Percentiles rank a stretch among this genome's conserved stretches.
phyloP scores from a whole-genome alignment of 2,797 vertebrate species.

The Periparus ater region DNA sequence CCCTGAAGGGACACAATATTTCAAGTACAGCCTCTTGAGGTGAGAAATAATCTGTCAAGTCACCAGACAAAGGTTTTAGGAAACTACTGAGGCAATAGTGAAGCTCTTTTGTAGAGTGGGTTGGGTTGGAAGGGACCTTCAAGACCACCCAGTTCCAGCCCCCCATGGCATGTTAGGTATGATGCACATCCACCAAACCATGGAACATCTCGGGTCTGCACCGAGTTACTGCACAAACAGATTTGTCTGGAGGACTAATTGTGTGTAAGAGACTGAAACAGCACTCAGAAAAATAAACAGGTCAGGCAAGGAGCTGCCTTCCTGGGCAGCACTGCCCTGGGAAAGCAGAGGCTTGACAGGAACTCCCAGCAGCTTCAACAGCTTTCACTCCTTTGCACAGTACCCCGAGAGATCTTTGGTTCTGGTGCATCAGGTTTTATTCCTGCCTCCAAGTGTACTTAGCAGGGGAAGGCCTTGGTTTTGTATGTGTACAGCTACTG shows the following conservation, averaged over 20 bases:
- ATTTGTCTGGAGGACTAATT: background rate
- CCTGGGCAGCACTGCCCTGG: background rate
- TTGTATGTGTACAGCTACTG: fast-evolving
- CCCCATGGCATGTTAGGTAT: fast-evolving
- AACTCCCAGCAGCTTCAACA: background rate
- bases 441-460: background rate
- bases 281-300: background rate
- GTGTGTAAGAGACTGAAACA: background rate
- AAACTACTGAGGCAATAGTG: background rate
- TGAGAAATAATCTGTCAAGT: conserved; percentile 66
- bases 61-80: conserved; percentile 49
- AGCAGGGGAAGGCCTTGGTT: background rate
- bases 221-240: background rate
- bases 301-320: conserved; percentile 1
- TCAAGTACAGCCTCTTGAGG: conserved; percentile 65
- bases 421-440: background rate
- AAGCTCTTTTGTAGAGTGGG: background rate
- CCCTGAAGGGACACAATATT: conserved; percentile 70
- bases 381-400: background rate
- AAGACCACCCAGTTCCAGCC: background rate
- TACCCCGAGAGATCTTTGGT: background rate
- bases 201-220: background rate
- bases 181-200: background rate
- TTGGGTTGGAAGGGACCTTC: background rate
- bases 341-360: background rate